Evolutionary conservation across 2,888 invertebrate genomes (phyloP), one percentile per base, ranked within the genome.

Genomic region (Drosophila anomelani): DNA sequence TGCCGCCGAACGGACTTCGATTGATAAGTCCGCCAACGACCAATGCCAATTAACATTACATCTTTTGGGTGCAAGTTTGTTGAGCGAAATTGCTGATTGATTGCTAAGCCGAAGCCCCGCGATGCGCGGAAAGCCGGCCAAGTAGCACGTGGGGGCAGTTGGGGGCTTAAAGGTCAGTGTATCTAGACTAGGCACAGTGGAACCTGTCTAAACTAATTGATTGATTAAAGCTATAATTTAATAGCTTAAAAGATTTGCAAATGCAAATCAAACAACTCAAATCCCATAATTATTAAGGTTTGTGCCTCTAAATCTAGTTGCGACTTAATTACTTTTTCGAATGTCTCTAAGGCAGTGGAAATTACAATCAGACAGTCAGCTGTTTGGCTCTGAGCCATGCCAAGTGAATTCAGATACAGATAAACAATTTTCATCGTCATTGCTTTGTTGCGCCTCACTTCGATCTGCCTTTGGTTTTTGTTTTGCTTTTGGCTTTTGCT

Each of bases 1-100:
- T 41, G 17, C 1, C 4, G 17, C 1, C 4, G 9, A 38, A 26
- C 36, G 15, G 15, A 10, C n/a, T 23, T 69, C 51, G 59, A 70
- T 70, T 59, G 69, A 69, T 70, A 54, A 53, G 56, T 59, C 59
- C 59, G 59, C 29, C 43, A 49, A 32, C 55, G n/a, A 41, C 49
- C 61, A 72, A 41, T 39, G 73, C 55, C 71, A 71, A 71, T 71
- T 71, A 71, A 71, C 62, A 73, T 54, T 55, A 43, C 72, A 71
- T 13, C 44, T 61, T 38, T 72, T 29, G 66, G 66, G 64, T 66
- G 64, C 64, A 66, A 66, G 36, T 51, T 66, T 7, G 64, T 66
- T 66, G 51, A 51, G 46, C 61, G 34, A 49, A 61, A 62, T 61
- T 72, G 29, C 29, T 29, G 70, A 72, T 72, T 71, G 70, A 71